These are phyloP conservation scores for Microchrysa polita DNA, from an alignment of 2,888 invertebrate species.

Conservation along the genomic window DNA sequence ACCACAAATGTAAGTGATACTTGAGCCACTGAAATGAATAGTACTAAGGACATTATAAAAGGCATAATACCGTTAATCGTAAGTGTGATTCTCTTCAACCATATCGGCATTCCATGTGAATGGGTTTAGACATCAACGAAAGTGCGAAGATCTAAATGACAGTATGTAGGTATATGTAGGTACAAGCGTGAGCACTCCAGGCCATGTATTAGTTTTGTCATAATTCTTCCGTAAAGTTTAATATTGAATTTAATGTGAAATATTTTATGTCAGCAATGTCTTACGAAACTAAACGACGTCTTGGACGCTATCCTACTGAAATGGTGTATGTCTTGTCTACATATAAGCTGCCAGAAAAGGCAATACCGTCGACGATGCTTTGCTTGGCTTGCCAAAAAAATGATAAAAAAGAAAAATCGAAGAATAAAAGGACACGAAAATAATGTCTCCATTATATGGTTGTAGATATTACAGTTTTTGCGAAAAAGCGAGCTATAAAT, in stretches of 20 bases:
- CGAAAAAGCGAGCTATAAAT: no score
- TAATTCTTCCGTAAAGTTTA: slow-evolving; percentile 50
- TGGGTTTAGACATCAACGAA: slow-evolving; percentile 20
- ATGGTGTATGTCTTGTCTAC: no score
- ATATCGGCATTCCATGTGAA: slow-evolving; percentile 40
- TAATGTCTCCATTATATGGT: slow-evolving; percentile 1
- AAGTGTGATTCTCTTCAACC: neutral
- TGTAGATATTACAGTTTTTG: neutral
- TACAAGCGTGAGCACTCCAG: neutral
- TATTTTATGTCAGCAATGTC: slow-evolving; percentile 49
- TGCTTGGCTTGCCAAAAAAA: slow-evolving; percentile 30
- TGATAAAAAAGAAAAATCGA: neutral
- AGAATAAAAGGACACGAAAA: slow-evolving; percentile 17
- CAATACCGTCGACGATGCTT: neutral
- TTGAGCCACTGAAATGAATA: slow-evolving; percentile 46
- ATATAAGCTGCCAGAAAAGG: neutral
- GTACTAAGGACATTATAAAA: slow-evolving; percentile 41
- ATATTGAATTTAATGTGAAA: slow-evolving; percentile 51
- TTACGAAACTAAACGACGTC: neutral
- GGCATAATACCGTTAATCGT: slow-evolving; percentile 13
- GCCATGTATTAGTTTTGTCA: slow-evolving; percentile 42
- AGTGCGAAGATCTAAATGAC: no score
- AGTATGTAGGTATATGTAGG: no score
- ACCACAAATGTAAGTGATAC: slow-evolving; percentile 44
- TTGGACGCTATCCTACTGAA: neutral